Conservation (phyloP, 2,797 vertebrate species). For the Morelia viridis region DNA sequence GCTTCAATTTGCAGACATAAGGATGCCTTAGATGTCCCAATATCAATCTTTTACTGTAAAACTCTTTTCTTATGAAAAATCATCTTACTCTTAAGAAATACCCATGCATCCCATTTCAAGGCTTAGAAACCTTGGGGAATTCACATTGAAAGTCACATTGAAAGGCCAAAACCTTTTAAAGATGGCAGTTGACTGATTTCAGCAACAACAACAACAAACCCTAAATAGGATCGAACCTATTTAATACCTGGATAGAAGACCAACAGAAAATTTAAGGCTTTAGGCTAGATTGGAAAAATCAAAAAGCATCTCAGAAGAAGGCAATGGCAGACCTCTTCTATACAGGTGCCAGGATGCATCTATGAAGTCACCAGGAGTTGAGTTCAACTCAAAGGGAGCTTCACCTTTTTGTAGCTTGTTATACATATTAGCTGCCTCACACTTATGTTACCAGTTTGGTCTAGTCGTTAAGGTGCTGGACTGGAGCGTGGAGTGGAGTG, state of each 20-base stretch:
- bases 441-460: not conserved
- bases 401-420: not conserved
- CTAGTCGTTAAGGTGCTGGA: not conserved
- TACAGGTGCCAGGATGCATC: not conserved
- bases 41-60: not conserved
- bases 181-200: not conserved
- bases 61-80: not conserved
- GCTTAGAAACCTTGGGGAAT: not conserved
- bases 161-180: not conserved
- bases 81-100: not conserved
- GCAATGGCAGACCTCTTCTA: not conserved
- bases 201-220: not conserved
- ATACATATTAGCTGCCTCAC: not conserved
- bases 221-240: not conserved
- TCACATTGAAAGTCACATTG: not conserved
- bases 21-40: not conserved
- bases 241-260: not conserved
- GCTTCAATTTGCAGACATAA: not conserved
- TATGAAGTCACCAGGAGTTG: not conserved
- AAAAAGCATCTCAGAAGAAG: not conserved
- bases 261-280: not conserved
- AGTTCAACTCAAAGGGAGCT: not conserved
- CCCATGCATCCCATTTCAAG: not conserved
- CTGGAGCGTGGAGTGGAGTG: no score
- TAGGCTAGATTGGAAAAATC: not conserved